A percentile compares a stretch with the other conserved stretches of the same genome.
Evolutionary conservation across 2,797 vertebrate species (phyloP).

Genomic region (Pterois miles): DNA sequence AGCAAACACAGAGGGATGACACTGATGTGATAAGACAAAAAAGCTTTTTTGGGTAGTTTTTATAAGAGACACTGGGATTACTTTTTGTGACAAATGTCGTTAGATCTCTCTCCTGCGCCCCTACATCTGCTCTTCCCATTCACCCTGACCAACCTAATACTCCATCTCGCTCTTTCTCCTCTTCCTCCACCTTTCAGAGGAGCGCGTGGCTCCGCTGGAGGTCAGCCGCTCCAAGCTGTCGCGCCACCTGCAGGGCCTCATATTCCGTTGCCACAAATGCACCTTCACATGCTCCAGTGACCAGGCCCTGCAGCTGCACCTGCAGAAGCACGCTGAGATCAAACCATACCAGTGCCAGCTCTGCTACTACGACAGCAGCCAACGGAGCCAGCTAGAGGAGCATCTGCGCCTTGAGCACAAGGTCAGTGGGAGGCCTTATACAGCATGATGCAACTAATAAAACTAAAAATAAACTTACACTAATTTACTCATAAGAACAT

Average conservation of each 20-base stretch:
- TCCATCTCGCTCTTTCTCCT: not conserved
- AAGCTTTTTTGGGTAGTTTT: not conserved
- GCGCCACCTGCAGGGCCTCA: slow-evolving; percentile 94
- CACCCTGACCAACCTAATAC: not conserved
- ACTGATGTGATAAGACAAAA: not conserved
- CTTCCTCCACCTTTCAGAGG: slow-evolving; percentile 84
- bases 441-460: not conserved
- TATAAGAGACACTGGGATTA: no score
- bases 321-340: slow-evolving; percentile 95
- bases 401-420: slow-evolving; percentile 97
- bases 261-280: slow-evolving; percentile 98
- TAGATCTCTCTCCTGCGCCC: not conserved
- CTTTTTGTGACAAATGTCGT: not conserved
- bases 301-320: slow-evolving; percentile 94
- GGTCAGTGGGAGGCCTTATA: slow-evolving; percentile 76
- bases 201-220: slow-evolving; percentile 96
- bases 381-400: slow-evolving; percentile 90
- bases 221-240: slow-evolving; percentile 98
- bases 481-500: not conserved
- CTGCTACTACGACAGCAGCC: slow-evolving; percentile 97
- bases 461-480: no score
- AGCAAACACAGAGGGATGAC: not conserved
- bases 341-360: slow-evolving; percentile 98
- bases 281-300: slow-evolving; percentile 99
- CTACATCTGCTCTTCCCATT: not conserved